Conservation (phyloP, 2,113 vertebrate species). For the Collichthys lucidus region DNA sequence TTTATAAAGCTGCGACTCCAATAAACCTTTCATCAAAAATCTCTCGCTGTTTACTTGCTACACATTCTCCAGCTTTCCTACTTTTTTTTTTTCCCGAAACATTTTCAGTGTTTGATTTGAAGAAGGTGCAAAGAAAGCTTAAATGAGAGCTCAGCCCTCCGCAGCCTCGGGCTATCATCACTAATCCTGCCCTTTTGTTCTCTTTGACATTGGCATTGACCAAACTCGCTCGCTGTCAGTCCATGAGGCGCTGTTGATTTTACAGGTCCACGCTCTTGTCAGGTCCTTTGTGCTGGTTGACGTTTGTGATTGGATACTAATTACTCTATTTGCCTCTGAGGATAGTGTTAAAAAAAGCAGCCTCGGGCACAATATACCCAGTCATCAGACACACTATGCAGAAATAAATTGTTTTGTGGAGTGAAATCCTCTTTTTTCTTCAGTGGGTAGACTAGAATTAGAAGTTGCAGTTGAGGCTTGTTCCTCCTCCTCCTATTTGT, state of each 20-base stretch:
- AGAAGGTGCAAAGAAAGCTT: slow-evolving; percentile 39
- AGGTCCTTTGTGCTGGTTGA: slow-evolving; percentile 53
- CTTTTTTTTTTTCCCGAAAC: slow-evolving; percentile 20
- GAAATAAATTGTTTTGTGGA: slow-evolving; percentile 6
- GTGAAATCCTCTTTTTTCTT: not conserved
- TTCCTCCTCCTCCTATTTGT: not conserved
- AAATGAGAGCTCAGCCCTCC: slow-evolving; percentile 37
- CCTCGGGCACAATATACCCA: slow-evolving; percentile 22
- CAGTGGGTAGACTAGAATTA: not conserved
- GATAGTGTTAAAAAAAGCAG: slow-evolving; percentile 46
- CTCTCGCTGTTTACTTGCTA: slow-evolving; percentile 57
- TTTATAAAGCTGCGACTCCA: slow-evolving; percentile 30
- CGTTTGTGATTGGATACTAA: slow-evolving; percentile 57
- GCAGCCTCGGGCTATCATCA: slow-evolving; percentile 43
- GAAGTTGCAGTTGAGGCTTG: not conserved
- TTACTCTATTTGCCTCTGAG: slow-evolving; percentile 36
- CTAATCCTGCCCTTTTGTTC: slow-evolving; percentile 57
- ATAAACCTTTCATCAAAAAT: slow-evolving; percentile 56
- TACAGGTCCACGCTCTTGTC: slow-evolving; percentile 11
- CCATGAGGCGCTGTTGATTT: slow-evolving; percentile 42
- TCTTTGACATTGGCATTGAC: slow-evolving; percentile 58
- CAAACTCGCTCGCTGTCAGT: slow-evolving; percentile 32
- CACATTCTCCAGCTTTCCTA: slow-evolving; percentile 18
- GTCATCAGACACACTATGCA: not conserved
- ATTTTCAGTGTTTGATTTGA: slow-evolving; percentile 52